Evolutionary conservation across 2,888 invertebrate species (phyloP).

Genomic region (Parochlus steinenii): DNA sequence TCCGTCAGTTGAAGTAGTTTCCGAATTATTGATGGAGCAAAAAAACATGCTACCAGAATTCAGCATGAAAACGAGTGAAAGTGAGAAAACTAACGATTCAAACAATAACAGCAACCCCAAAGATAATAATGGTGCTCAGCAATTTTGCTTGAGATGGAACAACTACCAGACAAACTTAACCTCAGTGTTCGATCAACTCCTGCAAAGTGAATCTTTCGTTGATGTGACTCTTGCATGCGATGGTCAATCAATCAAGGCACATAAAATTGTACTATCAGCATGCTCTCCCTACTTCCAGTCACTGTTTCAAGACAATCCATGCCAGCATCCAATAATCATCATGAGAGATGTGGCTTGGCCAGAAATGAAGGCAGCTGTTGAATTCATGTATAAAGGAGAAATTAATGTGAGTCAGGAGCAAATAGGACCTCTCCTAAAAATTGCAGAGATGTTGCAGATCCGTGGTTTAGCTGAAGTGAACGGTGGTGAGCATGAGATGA

Average conservation of each 20-base stretch:
- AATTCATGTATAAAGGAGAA: constrained; percentile 94
- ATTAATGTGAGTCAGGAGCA: constrained; percentile 87
- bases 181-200: constrained; percentile 74
- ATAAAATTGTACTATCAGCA: constrained; percentile 84
- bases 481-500: constrained; percentile 40
- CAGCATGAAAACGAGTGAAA: constrained; percentile 9
- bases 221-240: constrained; percentile 86
- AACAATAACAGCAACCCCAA: constrained; percentile 6
- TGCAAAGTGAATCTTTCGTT: constrained; percentile 78
- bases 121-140: constrained; percentile 40
- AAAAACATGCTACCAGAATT: constrained; percentile 10
- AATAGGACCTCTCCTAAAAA: constrained; percentile 68
- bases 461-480: constrained; percentile 76
- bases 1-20: too few species aligned
- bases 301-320: constrained; percentile 80
- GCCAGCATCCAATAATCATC: constrained; percentile 85
- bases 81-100: constrained; percentile 3
- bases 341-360: constrained; percentile 83
- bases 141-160: constrained; percentile 86
- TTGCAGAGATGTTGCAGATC: constrained; percentile 74
- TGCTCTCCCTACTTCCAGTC: constrained; percentile 88
- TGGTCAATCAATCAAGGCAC: constrained; percentile 78
- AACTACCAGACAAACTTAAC: constrained; percentile 82
- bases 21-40: too few species aligned
- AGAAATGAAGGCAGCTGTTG: constrained; percentile 77